Percentiles rank a stretch among this genome's conserved stretches.
phyloP scores from a whole-genome alignment of 2,797 vertebrate species.

The Dendrocincla tyrannina region DNA sequence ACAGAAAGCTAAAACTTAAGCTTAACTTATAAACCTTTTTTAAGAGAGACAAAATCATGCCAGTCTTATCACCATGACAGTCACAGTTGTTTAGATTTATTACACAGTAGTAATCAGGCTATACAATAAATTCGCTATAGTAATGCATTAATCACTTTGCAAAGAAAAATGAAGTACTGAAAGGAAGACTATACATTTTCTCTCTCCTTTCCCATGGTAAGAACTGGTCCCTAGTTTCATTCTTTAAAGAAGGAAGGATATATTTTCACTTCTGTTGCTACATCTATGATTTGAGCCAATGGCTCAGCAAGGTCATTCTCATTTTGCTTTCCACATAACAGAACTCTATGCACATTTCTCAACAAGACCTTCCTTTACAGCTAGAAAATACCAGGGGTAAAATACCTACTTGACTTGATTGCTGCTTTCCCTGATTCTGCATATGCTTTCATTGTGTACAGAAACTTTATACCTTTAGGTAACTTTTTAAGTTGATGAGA shows the following conservation, averaged over 20 bases:
- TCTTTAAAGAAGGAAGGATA: constrained; percentile 31
- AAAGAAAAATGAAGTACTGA: constrained; percentile 76
- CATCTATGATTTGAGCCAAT: neutral
- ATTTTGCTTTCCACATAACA: neutral
- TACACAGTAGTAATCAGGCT: constrained; percentile 78
- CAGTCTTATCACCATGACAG: constrained; percentile 72
- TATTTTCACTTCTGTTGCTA: constrained; percentile 32
- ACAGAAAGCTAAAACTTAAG: constrained; percentile 63
- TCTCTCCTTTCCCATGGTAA: constrained; percentile 22
- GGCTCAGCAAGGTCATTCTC: constrained; percentile 11
- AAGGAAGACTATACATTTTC: constrained; percentile 75
- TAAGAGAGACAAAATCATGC: constrained; percentile 65
- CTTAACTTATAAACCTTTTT: constrained; percentile 72
- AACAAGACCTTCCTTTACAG: neutral
- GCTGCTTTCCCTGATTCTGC: neutral
- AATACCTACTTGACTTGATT: neutral
- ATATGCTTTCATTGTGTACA: neutral
- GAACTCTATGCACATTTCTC: neutral
- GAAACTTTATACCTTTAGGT: neutral
- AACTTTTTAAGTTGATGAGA: neutral
- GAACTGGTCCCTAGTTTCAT: constrained; percentile 41
- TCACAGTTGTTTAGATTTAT: constrained; percentile 79
- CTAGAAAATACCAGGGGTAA: neutral
- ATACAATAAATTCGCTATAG: constrained; percentile 78
- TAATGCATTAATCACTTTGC: constrained; percentile 79